Evolutionary conservation across 2,113 vertebrate genomes (phyloP), one percentile per base, ranked within the genome.

Genomic region (Saccopteryx bilineata): DNA sequence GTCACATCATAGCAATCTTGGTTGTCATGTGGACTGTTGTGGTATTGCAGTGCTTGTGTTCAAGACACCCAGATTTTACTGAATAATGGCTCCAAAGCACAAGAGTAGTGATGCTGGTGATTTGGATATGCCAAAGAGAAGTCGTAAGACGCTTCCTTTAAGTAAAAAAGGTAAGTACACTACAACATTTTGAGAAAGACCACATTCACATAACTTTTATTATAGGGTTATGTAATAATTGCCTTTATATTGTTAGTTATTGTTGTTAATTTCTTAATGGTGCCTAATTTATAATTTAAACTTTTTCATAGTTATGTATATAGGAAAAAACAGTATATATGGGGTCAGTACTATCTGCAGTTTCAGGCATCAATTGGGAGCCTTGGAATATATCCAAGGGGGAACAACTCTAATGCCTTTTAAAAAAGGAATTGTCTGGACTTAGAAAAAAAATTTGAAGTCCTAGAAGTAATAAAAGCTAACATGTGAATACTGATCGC

Each of bases 371-470:
- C 58, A 24, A 7, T 33, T 46, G 79, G 79, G 19, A 14, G 5
- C 17, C 58, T 63, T 63, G 23, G 58, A 81, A 81, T 63, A 63
- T 46, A 46, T 81, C 33, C 58, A 61, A 63, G 23, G 12, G 33
- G 33, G 24, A 15, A 61, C 58, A 6, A 17, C 33, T 7, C 8
- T 81, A 81, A 24, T 61, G 46, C 79, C 58, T 26, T 24, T 76
- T 89, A 69, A 84, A 52, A 52, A 68, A 95, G 31, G 50, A 94
- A 50, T 50, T 86, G 17, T 88, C 72, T 85, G 26, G 85, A 50
- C 52, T 81, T 87, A 79, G 8, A 69, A 75, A 93, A 78, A 74
- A 74, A 14, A 13, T 88, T 86, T 88, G 65, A 87, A 71, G 48
- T 66, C 48, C 54, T 79, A 72, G 31, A 74, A 60, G 26, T 56